Evolutionary conservation across 1,140 invertebrate genomes (phyloP).

Genomic region (Phenacoccus solenopsis): DNA sequence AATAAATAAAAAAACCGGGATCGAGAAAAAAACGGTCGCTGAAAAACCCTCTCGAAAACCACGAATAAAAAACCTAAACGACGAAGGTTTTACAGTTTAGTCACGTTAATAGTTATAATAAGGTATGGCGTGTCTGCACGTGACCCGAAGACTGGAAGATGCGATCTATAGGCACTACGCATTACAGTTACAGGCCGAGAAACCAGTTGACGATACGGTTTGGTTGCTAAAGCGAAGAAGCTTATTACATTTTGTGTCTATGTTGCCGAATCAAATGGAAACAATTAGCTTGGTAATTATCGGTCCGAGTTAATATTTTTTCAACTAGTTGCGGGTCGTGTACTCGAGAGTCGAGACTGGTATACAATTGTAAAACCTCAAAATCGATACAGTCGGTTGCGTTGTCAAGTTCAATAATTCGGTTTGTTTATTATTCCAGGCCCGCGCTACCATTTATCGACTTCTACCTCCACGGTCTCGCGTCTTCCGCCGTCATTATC

Average conservation of each 20-base stretch:
- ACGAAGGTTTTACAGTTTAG: constrained; percentile 7
- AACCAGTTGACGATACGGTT: constrained; percentile 10
- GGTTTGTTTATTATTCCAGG: neutral
- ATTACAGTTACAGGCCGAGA: neutral
- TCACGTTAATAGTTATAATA: constrained; percentile 7
- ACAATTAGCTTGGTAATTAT: constrained; percentile 15
- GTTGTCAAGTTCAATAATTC: constrained; percentile 15
- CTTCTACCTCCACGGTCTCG: neutral
- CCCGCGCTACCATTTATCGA: neutral
- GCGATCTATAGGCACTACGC: neutral
- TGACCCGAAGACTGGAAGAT: neutral
- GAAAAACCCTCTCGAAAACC: neutral
- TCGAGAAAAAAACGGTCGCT: no score
- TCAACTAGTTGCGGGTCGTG: no score
- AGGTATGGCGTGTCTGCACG: constrained; percentile 9
- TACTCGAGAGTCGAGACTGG: no score
- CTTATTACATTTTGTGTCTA: constrained; percentile 10
- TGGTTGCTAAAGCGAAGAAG: constrained; percentile 11
- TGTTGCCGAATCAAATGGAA: constrained; percentile 8
- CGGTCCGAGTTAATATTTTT: constrained; percentile 7
- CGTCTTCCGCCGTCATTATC: neutral
- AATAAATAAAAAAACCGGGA: no score
- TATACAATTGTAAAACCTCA: constrained; percentile 8
- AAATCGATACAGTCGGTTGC: neutral
- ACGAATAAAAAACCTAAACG: neutral